Conservation (phyloP, 2,888 invertebrate genomes). For the Aphidoletes aphidimyza region DNA sequence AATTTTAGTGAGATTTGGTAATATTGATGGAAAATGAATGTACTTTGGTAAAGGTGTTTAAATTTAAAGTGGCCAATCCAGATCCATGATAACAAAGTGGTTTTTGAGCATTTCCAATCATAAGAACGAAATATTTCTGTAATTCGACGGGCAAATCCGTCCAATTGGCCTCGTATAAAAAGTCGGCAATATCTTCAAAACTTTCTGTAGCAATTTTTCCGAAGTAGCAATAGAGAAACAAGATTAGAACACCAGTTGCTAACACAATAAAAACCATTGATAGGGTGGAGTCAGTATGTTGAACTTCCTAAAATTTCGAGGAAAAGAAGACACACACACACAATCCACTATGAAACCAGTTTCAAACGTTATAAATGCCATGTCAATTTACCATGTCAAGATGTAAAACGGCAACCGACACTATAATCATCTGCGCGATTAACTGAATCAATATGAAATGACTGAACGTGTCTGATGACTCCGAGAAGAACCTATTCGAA, state of each 20-base stretch:
- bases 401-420: no score
- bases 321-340: no score
- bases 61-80: neutral
- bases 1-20: no score
- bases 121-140: neutral
- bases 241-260: neutral
- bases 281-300: neutral
- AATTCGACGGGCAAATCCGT: neutral
- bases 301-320: neutral
- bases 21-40: no score
- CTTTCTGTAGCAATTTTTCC: neutral
- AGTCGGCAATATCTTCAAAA: neutral
- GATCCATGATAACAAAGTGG: neutral
- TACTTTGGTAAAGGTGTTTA: neutral
- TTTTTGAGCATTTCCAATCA: neutral
- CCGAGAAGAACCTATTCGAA: no score
- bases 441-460: no score
- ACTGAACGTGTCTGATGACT: no score
- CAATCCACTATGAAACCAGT: neutral
- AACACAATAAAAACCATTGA: neutral
- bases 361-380: neutral
- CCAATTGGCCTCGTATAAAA: neutral
- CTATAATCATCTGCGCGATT: no score
- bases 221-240: neutral
- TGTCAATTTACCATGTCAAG: no score